phyloP scores from a whole-genome alignment of 2,888 invertebrate genomes.

The Idaea aversata region DNA sequence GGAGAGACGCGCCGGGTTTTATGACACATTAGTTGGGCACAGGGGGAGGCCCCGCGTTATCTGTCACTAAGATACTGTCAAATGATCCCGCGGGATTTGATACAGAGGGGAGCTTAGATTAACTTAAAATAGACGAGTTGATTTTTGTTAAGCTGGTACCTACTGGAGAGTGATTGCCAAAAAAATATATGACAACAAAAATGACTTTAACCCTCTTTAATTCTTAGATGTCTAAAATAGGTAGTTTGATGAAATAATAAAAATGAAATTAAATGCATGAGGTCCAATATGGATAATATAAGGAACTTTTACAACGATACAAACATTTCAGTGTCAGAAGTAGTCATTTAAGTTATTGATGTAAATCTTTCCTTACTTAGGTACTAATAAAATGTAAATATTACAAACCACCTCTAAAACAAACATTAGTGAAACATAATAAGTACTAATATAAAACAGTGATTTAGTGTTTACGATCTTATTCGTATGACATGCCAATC shows the following conservation, averaged over 20 bases:
- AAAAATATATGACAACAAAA: not conserved
- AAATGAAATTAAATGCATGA: too few species aligned
- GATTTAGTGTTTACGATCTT: not conserved
- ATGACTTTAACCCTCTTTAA: too few species aligned
- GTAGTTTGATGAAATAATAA: too few species aligned
- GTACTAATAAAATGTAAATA: not conserved
- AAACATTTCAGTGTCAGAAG: too few species aligned
- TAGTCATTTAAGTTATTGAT: not conserved
- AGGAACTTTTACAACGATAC: too few species aligned
- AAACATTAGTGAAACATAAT: not conserved
- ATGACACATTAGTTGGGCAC: constrained; percentile 67
- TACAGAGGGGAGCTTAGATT: constrained; percentile 45
- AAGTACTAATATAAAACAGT: not conserved
- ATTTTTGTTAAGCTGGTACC: not conserved
- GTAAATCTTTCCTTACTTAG: not conserved
- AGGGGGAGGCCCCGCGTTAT: constrained; percentile 57
- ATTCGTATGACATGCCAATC: not conserved
- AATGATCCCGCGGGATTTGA: constrained; percentile 57
- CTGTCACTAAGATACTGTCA: constrained; percentile 72
- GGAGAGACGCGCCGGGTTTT: constrained; percentile 70
- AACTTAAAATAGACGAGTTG: constrained; percentile 30
- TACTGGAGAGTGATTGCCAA: not conserved
- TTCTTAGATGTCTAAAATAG: too few species aligned
- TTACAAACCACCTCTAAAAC: not conserved
- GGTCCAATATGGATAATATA: too few species aligned